These are phyloP conservation scores for Scyliorhinus canicula DNA, from an alignment of 2,797 vertebrate species.

Conservation along the genomic window DNA sequence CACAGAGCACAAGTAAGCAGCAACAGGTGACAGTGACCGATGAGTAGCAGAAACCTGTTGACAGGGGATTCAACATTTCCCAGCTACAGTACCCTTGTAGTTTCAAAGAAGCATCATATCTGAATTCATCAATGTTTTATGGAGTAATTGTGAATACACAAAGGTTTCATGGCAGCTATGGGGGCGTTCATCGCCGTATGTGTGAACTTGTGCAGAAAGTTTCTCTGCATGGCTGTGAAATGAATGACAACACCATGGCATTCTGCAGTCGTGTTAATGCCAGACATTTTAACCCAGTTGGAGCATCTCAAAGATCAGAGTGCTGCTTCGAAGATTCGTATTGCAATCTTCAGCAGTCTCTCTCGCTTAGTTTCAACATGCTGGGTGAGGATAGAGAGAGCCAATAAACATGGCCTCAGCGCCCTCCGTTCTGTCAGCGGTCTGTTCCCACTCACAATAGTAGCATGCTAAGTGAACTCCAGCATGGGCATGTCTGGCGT, in stretches of 20 bases:
- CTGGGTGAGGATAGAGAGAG: background rate
- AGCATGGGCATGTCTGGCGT: background rate
- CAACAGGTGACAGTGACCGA: background rate
- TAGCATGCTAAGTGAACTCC: background rate
- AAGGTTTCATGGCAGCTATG: background rate
- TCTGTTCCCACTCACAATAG: background rate
- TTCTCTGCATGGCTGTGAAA: background rate
- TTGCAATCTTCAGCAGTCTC: background rate
- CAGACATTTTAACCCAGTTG: background rate
- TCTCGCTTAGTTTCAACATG: background rate
- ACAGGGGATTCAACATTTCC: background rate
- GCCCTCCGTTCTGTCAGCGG: background rate
- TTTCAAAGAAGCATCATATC: background rate
- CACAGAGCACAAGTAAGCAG: background rate
- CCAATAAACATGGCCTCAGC: background rate
- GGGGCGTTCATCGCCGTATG: background rate
- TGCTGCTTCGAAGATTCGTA: background rate
- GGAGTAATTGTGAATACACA: background rate
- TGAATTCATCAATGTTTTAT: background rate
- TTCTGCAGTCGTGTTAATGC: background rate
- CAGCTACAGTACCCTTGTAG: background rate
- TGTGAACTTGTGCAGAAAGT: background rate
- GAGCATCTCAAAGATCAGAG: background rate
- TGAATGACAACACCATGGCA: background rate
- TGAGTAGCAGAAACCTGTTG: background rate